These are phyloP conservation scores for Oscheius sp. DNA, from an alignment of 1,140 invertebrate genomes.

Conservation along the genomic window DNA sequence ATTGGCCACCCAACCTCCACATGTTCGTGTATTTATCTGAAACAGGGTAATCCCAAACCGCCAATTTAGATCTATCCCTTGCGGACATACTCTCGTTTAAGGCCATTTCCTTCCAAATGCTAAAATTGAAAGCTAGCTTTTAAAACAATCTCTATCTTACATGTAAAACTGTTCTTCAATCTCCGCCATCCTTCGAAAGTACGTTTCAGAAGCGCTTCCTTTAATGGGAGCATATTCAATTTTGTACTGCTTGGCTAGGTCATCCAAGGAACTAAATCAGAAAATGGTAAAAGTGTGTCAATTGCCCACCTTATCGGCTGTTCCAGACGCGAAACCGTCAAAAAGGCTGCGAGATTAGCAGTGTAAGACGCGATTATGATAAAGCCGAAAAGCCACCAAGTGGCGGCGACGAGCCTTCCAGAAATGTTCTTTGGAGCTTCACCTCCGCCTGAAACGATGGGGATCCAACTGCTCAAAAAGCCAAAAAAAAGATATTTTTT, in stretches of 20 bases:
- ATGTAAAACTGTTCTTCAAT: conserved; percentile 92
- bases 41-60: conserved; percentile 95
- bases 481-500: too few species aligned
- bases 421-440: conserved; percentile 75
- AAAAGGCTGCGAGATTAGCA: conserved; percentile 91
- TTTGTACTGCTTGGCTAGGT: conserved; percentile 90
- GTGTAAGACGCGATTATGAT: conserved; percentile 99
- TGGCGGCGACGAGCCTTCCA: conserved; percentile 82
- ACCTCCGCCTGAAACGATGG: conserved; percentile 73
- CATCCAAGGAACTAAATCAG: conserved; percentile 90
- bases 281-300: conserved; percentile 9
- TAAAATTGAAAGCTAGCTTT: conserved; percentile 61
- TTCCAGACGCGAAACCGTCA: conserved; percentile 92
- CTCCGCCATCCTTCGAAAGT: conserved; percentile 89
- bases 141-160: conserved; percentile 66
- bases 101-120: conserved; percentile 96
- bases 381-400: conserved; percentile 96
- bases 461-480: too few species aligned
- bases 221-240: conserved; percentile 90
- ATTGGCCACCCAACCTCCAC: conserved; percentile 70
- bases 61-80: conserved; percentile 83
- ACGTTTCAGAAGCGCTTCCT: conserved; percentile 80
- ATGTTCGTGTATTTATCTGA: conserved; percentile 98
- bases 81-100: conserved; percentile 85
- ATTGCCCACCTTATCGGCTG: conserved; percentile 74